phyloP scores from a whole-genome alignment of 1,140 invertebrate genomes.

The Aphidius ervi region DNA sequence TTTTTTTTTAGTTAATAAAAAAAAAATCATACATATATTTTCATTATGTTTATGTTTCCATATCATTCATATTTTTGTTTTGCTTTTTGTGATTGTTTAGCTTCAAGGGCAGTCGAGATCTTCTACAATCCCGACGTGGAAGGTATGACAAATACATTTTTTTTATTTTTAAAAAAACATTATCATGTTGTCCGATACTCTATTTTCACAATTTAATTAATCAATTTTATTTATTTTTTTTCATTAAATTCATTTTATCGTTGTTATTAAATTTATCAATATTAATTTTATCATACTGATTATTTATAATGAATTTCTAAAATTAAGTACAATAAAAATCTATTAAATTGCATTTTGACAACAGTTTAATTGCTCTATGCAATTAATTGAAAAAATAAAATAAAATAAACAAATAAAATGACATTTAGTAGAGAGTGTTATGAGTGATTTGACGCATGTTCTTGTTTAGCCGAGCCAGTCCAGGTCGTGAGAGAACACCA shows the following conservation, averaged over 20 bases:
- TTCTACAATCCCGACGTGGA: constrained; percentile 33
- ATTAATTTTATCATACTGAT: background rate
- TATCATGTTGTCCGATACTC: constrained; percentile 12
- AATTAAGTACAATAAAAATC: background rate
- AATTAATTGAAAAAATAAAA: constrained; percentile 5
- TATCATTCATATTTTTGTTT: constrained; percentile 17
- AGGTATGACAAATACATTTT: constrained; percentile 30
- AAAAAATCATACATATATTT: background rate
- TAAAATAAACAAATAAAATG: constrained; percentile 11
- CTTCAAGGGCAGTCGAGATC: constrained; percentile 39
- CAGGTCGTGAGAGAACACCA: constrained; percentile 72
- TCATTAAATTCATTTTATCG: background rate
- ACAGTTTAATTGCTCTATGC: constrained; percentile 3
- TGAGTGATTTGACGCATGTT: constrained; percentile 59
- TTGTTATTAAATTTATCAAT: no score
- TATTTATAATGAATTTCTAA: background rate
- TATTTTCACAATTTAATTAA: constrained; percentile 2
- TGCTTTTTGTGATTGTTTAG: constrained; percentile 27
- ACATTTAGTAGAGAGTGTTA: constrained; percentile 42
- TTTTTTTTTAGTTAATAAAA: background rate
- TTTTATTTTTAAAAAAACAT: constrained; percentile 13
- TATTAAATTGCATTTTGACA: background rate
- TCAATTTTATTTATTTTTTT: background rate
- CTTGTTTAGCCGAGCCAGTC: constrained; percentile 75
- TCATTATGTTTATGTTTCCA: constrained; percentile 14